A percentile compares a stretch with the other conserved stretches of the same genome.
Evolutionary conservation across 2,113 vertebrate species (phyloP).

Genomic region (Vombatus ursinus): DNA sequence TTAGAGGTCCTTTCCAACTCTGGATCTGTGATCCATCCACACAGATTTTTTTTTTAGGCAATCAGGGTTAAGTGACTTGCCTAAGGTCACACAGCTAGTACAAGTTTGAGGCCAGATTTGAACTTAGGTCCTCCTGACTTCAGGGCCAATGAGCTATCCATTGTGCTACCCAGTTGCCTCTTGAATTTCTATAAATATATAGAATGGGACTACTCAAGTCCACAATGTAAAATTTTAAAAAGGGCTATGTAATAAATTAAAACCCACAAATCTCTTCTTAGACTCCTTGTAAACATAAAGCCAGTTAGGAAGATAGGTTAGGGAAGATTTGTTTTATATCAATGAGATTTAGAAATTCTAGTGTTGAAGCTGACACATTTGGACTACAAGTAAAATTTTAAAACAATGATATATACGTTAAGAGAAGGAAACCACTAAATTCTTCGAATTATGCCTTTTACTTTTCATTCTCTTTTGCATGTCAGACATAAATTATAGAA

Average conservation of each 20-base stretch:
- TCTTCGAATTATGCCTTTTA: neutral
- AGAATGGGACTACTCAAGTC: neutral
- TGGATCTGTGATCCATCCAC: neutral
- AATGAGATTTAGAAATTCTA: slow-evolving; percentile 3
- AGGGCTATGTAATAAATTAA: slow-evolving; percentile 14
- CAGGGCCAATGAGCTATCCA: neutral
- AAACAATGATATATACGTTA: neutral
- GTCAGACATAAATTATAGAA: neutral
- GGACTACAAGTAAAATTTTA: slow-evolving; percentile 1
- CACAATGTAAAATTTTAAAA: slow-evolving; percentile 15
- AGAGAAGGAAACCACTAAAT: neutral
- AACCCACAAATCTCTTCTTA: slow-evolving; percentile 23
- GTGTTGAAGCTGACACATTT: neutral
- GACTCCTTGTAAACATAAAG: neutral
- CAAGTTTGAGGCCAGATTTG: neutral
- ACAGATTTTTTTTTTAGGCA: neutral
- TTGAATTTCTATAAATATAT: neutral
- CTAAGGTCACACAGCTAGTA: neutral
- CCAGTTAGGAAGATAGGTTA: slow-evolving; percentile 16
- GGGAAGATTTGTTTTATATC: neutral
- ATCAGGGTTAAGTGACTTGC: neutral
- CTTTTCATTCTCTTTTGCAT: slow-evolving; percentile 22
- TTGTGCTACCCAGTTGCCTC: neutral
- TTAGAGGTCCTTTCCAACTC: neutral
- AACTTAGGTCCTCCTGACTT: neutral